Evolutionary conservation across 1,140 invertebrate genomes (phyloP), one percentile per base, ranked within the genome.

Genomic region (Ostrea denselamellosa): DNA sequence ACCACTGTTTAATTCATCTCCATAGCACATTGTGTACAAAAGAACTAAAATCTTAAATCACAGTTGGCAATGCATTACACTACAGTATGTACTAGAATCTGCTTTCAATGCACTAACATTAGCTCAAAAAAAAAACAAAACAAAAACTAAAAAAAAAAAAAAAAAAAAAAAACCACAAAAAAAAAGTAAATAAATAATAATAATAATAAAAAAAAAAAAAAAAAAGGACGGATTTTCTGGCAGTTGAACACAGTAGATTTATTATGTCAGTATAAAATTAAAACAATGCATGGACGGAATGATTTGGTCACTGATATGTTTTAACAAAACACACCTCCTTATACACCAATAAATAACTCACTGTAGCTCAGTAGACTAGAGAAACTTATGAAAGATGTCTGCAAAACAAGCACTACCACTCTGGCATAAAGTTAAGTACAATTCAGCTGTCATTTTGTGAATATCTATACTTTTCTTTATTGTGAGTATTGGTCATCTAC

Each of bases 171-270:
- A 17, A 62, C 5, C 17, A 62, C 17, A 83, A 51, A 58, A 17
- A 17, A 85, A 65, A 85, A 62, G 84, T n/a, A n/a, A n/a, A n/a
- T n/a, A n/a, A n/a, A n/a, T n/a, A n/a, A n/a, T n/a, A n/a, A n/a
- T n/a, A n/a, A n/a, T n/a, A n/a, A n/a, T 44, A 44, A 1, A 62
- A 17, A 62, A n/a, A 62, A 62, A 62, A 83, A 51, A 58, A 17
- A 17, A 85, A 65, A 85, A 62, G 84, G 84, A 85, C 84, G 84
- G 84, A 62, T 62, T 58, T 58, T 62, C 58, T 85, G 58, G 34
- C 54, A 44, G n/a, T 14, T 85, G 84, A 85, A 85, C 84, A 85
- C 84, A 85, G 28, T 85, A 86, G 52, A 77, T 53, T 53, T 25
- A 71, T 71, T 71, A 71, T 86, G 44, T 82, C 68, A 77, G 22